These are phyloP conservation scores for Rhagoletis pomonella DNA, from an alignment of 1,140 invertebrate genomes.

Conservation along the genomic window DNA sequence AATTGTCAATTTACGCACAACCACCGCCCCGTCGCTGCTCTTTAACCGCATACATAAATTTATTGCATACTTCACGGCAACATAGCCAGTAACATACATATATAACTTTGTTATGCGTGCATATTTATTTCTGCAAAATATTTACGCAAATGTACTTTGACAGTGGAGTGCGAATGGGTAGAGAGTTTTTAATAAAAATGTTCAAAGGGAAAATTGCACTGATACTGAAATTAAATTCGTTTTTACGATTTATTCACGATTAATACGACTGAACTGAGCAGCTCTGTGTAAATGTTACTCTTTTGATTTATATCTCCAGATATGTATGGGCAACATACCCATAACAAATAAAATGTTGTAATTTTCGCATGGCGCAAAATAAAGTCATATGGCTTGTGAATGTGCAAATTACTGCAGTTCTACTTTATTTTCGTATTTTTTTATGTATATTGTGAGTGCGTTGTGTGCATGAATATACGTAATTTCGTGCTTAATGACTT, in stretches of 20 bases:
- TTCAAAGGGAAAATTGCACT: background rate
- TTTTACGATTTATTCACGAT: background rate
- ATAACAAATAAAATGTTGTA: background rate
- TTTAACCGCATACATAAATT: slow-evolving; percentile 31
- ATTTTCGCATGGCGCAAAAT: background rate
- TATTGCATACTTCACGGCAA: slow-evolving; percentile 32
- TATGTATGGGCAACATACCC: no score
- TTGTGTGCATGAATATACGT: background rate
- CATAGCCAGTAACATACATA: background rate
- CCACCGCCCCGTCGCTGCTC: background rate
- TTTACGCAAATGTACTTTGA: background rate
- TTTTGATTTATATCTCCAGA: background rate
- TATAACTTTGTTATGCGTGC: background rate
- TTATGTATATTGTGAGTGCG: background rate
- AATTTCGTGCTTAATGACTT: slow-evolving; percentile 45
- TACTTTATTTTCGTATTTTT: background rate
- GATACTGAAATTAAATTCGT: background rate
- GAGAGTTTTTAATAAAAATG: background rate
- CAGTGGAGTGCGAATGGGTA: background rate
- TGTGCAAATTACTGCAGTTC: background rate
- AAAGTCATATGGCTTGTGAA: background rate
- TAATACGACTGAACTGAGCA: background rate
- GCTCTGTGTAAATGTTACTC: background rate
- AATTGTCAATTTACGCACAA: background rate
- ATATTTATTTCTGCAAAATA: background rate